These are phyloP conservation scores for Sphenodon punctatus DNA, from an alignment of 2,797 vertebrate species.

Conservation along the genomic window DNA sequence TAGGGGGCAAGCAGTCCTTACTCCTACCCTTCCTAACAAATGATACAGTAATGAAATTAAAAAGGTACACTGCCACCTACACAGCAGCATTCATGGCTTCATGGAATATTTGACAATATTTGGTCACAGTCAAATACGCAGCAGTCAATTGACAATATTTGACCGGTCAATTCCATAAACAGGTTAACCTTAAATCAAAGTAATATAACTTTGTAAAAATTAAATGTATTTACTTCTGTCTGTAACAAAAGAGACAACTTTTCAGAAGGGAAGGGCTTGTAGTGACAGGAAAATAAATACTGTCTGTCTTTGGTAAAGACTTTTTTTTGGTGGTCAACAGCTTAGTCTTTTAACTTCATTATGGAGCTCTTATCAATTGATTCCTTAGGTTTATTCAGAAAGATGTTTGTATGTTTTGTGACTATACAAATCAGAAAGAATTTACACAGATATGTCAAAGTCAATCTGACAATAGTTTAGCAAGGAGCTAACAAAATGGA, in stretches of 20 bases:
- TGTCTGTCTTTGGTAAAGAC: not conserved
- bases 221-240: not conserved
- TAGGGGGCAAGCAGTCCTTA: too few relatives aligned
- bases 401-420: not conserved
- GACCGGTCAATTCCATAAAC: too few relatives aligned
- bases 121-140: too few relatives aligned
- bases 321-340: not conserved
- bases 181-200: too few relatives aligned
- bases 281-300: not conserved
- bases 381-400: not conserved
- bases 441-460: not conserved
- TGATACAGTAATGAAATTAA: too few relatives aligned
- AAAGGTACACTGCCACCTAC: too few relatives aligned
- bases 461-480: not conserved
- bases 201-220: not conserved
- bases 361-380: not conserved
- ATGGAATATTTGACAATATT: too few relatives aligned
- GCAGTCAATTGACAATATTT: too few relatives aligned
- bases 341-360: not conserved
- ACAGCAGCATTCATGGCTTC: too few relatives aligned
- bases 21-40: too few relatives aligned
- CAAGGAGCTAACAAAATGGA: not conserved
- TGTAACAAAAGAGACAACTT: not conserved
- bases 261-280: not conserved
- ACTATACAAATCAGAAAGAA: not conserved